Evolutionary conservation across 2,888 invertebrate species (phyloP), one percentile per base, ranked within the genome.

Genomic region (Epinotia bilunana): DNA sequence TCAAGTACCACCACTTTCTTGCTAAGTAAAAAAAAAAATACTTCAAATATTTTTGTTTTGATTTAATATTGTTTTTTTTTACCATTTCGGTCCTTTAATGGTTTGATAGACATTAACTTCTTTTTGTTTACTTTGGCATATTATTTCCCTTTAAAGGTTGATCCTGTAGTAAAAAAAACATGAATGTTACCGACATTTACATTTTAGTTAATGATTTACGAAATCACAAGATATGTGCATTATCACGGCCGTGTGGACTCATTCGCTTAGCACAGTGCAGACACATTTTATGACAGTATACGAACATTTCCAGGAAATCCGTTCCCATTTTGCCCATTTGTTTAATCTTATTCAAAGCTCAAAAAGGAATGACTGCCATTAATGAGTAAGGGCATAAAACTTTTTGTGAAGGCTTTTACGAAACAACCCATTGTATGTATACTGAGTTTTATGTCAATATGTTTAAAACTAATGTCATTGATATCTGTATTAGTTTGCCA

Each of bases 231-330:
- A 46, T 46, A 23, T 20, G 33, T 23, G n/a, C 58, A 43, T 68
- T 58, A 58, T 46, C 58, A 20, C 67, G 67, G 18, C 43, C 20
- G 43, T 20, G 43, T 20, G 68, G 39, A n/a, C 68, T 57, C 43
- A 5, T 58, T 58, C 20, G 58, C 18, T 57, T 39, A 39, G 43
- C 18, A 43, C 57, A 39, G 55, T 33, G 39, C 68, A 68, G 67
- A 68, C 58, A 69, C 58, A 60, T 60, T 69, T 69, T 69, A 69
- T 69, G 69, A 60, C 68, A 58, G 58, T 69, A 46, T 60, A 69
- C 58, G 69, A 28, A 12, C 23, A 28, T 69, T 69, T 69, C 69
- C 69, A 46, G 69, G 69, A 69, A 69, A 60, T 69, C 58, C 58
- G 69, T 60, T 69, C 69, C 69, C 43, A 69, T 69, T 69, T 69